Conservation (phyloP, 2,888 invertebrate genomes). For the Agrypnus murinus region DNA sequence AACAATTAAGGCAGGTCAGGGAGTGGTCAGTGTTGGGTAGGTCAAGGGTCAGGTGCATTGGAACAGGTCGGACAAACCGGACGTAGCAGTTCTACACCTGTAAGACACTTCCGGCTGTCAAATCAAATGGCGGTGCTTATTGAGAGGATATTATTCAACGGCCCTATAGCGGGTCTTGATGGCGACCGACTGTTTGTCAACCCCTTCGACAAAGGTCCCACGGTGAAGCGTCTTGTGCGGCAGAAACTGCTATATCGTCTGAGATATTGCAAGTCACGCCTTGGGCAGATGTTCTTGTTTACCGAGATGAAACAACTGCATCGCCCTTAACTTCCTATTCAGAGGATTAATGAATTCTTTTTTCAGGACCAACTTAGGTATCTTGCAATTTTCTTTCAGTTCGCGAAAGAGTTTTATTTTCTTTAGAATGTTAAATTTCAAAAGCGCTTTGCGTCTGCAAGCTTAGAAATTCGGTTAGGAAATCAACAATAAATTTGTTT, state of each 20-base stretch:
- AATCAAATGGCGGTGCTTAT: slow-evolving; percentile 42
- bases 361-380: neutral
- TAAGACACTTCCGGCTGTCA: slow-evolving; percentile 49
- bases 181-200: slow-evolving; percentile 45
- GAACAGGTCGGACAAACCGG: slow-evolving; percentile 52
- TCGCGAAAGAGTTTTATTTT: neutral
- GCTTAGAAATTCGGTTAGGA: neutral
- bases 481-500: slow-evolving; percentile 1
- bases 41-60: slow-evolving; percentile 59
- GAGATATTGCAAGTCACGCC: slow-evolving; percentile 67
- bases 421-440: neutral
- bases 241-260: slow-evolving; percentile 38
- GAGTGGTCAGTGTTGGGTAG: slow-evolving; percentile 59
- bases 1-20: slow-evolving; percentile 51
- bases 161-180: slow-evolving; percentile 25
- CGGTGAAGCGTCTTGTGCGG: slow-evolving; percentile 43
- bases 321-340: slow-evolving; percentile 48
- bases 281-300: slow-evolving; percentile 67
- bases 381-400: slow-evolving; percentile 4
- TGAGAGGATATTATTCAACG: slow-evolving; percentile 45
- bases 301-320: slow-evolving; percentile 64
- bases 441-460: neutral
- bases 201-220: slow-evolving; percentile 45
- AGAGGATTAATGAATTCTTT: slow-evolving; percentile 34
- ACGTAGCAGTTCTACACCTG: slow-evolving; percentile 52